These are phyloP conservation scores for Porites lutea DNA, from an alignment of 64 coral and sea anemone species.

Conservation along the genomic window DNA sequence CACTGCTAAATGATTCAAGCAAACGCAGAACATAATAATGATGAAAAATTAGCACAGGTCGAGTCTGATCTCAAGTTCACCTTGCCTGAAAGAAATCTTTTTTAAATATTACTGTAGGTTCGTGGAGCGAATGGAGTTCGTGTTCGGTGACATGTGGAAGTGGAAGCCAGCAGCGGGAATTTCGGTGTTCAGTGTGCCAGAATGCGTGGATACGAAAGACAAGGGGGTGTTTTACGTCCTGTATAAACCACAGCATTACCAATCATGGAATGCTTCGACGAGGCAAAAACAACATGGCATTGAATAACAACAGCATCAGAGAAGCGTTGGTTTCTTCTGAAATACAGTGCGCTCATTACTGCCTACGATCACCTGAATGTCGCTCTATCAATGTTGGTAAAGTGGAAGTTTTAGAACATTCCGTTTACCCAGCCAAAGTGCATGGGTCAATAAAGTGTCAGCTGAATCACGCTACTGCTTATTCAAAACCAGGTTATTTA, in stretches of 20 bases:
- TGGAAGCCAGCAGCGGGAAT: neutral
- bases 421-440: neutral
- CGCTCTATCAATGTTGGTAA: neutral
- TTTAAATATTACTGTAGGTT: neutral
- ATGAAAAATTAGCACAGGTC: too few species aligned
- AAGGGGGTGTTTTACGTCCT: neutral
- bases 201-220: neutral
- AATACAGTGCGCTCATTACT: slow-evolving; percentile 10
- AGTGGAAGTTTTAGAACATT: neutral
- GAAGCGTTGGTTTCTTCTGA: neutral
- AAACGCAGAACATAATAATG: too few species aligned
- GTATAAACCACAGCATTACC: neutral
- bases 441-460: neutral
- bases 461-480: slow-evolving; percentile 3
- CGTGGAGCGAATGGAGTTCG: neutral
- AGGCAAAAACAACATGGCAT: neutral
- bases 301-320: neutral
- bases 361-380: neutral
- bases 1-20: too few species aligned
- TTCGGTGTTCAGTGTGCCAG: neutral
- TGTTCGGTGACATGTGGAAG: neutral
- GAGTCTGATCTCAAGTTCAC: too few species aligned
- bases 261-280: neutral
- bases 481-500: neutral
- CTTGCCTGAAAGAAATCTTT: neutral